Conservation (phyloP, 2,113 vertebrate genomes). For the Corapipo altera region DNA sequence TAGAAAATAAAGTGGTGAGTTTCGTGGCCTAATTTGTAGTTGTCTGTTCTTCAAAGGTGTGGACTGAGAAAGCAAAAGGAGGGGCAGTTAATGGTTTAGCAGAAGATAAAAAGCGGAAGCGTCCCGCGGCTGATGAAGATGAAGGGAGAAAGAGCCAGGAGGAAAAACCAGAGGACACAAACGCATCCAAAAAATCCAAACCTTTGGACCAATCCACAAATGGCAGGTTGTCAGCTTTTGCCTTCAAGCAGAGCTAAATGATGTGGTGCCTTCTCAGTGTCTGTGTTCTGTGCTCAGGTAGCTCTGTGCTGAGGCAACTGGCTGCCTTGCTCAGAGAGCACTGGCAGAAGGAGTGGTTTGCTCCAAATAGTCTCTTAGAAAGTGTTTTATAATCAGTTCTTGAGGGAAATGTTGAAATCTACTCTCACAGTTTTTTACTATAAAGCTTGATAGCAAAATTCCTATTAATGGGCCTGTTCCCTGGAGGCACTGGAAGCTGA, state of each 20-base stretch:
- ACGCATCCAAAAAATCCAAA: slow-evolving; percentile 80
- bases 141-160: slow-evolving; percentile 16
- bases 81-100: slow-evolving; percentile 31
- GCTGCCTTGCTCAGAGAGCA: neutral
- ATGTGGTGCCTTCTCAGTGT: neutral
- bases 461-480: neutral
- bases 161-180: slow-evolving; percentile 55
- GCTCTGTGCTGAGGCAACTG: neutral
- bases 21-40: neutral
- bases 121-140: slow-evolving; percentile 10
- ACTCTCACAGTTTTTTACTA: neutral
- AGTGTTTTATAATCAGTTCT: neutral
- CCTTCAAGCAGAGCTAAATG: slow-evolving; percentile 82
- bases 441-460: neutral
- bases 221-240: slow-evolving; percentile 86
- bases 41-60: slow-evolving; percentile 72
- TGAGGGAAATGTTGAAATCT: neutral
- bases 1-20: neutral
- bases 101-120: slow-evolving; percentile 87
- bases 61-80: slow-evolving; percentile 86
- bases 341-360: neutral
- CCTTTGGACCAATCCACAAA: slow-evolving; percentile 69
- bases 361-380: neutral
- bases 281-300: neutral
- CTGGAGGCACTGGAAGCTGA: neutral